phyloP scores from a whole-genome alignment of 2,113 vertebrate species.

The Cyanocitta stelleri region DNA sequence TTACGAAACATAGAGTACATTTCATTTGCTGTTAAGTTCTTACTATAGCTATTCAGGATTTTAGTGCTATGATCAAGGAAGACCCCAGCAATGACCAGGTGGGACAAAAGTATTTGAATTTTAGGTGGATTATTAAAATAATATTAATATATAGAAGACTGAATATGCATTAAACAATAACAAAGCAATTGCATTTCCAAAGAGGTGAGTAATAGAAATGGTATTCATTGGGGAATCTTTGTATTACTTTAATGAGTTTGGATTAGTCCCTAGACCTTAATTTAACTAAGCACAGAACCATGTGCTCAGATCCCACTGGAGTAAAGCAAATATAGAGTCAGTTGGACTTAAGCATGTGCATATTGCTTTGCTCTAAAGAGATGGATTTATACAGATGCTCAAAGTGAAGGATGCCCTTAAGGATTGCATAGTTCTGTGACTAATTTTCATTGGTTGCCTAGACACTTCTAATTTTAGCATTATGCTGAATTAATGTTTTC shows the following conservation, averaged over 20 bases:
- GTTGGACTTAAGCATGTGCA: background rate
- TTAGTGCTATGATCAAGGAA: conserved; percentile 70
- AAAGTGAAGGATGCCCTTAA: background rate
- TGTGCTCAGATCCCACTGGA: background rate
- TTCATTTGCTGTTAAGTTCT: conserved; percentile 65
- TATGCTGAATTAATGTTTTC: background rate
- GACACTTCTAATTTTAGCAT: background rate
- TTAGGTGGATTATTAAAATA: background rate
- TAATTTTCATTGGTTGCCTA: background rate
- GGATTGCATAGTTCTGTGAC: background rate
- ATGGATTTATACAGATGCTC: background rate
- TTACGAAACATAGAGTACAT: conserved; percentile 68
- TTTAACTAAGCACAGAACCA: background rate
- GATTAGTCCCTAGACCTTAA: conserved; percentile 23
- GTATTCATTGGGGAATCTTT: background rate
- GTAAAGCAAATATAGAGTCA: background rate
- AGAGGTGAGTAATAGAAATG: background rate
- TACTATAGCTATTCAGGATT: conserved; percentile 67
- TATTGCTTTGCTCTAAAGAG: background rate
- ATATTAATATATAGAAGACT: background rate
- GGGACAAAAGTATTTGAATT: conserved; percentile 15
- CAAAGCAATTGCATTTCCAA: background rate
- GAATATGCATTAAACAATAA: background rate
- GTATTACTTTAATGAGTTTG: conserved; percentile 13
- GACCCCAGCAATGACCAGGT: conserved; percentile 58